Evolutionary conservation across 2,797 vertebrate genomes (phyloP).

Genomic region (Chaunax sp.): DNA sequence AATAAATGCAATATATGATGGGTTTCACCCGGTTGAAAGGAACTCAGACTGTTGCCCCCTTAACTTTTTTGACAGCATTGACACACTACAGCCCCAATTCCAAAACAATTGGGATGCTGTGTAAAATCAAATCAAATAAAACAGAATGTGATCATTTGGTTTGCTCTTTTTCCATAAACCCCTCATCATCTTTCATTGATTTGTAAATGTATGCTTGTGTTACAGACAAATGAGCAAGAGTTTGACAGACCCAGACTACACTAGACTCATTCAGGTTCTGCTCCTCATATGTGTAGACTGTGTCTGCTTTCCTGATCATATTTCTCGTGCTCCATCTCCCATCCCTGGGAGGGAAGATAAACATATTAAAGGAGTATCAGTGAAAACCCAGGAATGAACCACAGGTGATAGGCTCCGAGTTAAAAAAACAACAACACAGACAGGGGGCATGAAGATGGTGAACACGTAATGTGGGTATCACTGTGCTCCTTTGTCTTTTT

Average conservation of each 20-base stretch:
- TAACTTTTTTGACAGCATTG: slow-evolving; percentile 4
- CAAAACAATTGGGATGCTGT: background rate
- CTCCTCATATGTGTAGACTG: background rate
- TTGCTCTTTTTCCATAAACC: too few relatives aligned
- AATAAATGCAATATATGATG: background rate
- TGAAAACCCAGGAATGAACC: slow-evolving; percentile 16
- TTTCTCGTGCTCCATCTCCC: slow-evolving; percentile 22
- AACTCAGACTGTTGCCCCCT: slow-evolving; percentile 10
- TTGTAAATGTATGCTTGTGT: too few relatives aligned
- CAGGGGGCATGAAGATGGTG: background rate
- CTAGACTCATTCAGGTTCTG: background rate
- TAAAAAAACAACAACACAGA: slow-evolving; percentile 43
- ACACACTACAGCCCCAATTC: background rate
- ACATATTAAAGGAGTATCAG: slow-evolving; percentile 21
- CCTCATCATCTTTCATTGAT: too few relatives aligned
- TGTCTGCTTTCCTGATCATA: slow-evolving; percentile 1
- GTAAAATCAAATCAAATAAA: too few relatives aligned
- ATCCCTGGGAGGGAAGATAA: slow-evolving; percentile 23
- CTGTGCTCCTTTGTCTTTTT: slow-evolving; percentile 14
- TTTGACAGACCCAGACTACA: too few relatives aligned
- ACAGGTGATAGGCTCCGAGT: slow-evolving; percentile 37
- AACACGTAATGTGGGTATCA: slow-evolving; percentile 25
- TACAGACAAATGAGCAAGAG: too few relatives aligned
- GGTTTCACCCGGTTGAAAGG: too few relatives aligned
- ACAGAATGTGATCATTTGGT: too few relatives aligned